Conservation (phyloP, 2,113 vertebrate species). For the Oophaga pumilio region DNA sequence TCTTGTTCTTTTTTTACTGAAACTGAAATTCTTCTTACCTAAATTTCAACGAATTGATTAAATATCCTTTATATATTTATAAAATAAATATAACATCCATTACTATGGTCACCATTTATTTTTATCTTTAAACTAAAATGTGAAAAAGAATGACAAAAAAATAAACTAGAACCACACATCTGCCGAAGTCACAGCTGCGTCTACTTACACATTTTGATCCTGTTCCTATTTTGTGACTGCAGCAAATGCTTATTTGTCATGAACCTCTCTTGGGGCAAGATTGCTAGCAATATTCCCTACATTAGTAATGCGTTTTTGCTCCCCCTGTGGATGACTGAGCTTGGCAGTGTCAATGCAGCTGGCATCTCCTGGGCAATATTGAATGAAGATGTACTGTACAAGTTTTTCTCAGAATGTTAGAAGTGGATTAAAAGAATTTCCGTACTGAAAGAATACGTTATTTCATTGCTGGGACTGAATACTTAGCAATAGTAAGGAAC, state of each 20-base stretch:
- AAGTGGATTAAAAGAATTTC: background rate
- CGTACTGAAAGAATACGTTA: background rate
- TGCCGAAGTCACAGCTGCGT: slow-evolving; percentile 53
- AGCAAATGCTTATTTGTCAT: slow-evolving; percentile 34
- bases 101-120: background rate
- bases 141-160: slow-evolving; percentile 17
- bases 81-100: background rate
- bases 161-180: background rate
- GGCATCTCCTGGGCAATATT: slow-evolving; percentile 34
- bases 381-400: slow-evolving; percentile 41
- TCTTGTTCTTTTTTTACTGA: no score
- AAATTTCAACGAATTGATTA: no score
- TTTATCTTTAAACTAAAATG: slow-evolving; percentile 29
- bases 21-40: no score
- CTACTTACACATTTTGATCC: background rate
- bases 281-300: slow-evolving; percentile 21
- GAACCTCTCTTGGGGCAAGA: slow-evolving; percentile 48
- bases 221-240: background rate
- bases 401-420: slow-evolving; percentile 1
- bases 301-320: slow-evolving; percentile 46
- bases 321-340: slow-evolving; percentile 44
- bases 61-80: background rate
- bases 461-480: background rate
- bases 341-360: slow-evolving; percentile 30
- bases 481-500: background rate